These are phyloP conservation scores for Adineta ricciae DNA, from an alignment of 2,888 invertebrate genomes.

Conservation along the genomic window DNA sequence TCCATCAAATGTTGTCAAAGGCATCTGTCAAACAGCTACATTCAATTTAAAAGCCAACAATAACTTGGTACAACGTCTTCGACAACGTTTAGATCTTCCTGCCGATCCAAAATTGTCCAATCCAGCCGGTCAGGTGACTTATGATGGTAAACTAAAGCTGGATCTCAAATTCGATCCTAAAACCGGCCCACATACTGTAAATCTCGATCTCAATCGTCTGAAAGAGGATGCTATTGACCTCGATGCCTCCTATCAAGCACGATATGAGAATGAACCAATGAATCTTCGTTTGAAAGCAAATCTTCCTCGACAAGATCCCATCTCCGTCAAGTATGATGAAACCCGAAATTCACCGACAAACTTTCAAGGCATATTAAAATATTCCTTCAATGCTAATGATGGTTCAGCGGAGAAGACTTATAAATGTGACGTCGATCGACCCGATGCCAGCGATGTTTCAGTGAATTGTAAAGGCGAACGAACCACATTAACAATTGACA, in stretches of 20 bases:
- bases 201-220: background rate
- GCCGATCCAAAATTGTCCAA: background rate
- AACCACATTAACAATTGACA: background rate
- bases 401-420: background rate
- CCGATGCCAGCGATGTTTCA: background rate
- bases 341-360: background rate
- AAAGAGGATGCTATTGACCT: conserved; percentile 4
- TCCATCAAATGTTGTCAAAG: background rate
- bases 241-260: background rate
- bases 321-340: conserved; percentile 13
- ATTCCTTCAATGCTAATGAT: conserved; percentile 20
- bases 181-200: background rate
- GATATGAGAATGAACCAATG: background rate
- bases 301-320: background rate
- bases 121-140: background rate
- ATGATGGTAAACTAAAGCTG: background rate
- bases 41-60: background rate
- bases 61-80: background rate
- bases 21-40: background rate
- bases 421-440: background rate
- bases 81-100: background rate
- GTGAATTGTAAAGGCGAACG: background rate
- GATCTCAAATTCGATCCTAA: background rate
- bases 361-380: background rate
- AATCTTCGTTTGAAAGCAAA: background rate